phyloP scores from a whole-genome alignment of 2,113 vertebrate genomes.

The Mastomys coucha region DNA sequence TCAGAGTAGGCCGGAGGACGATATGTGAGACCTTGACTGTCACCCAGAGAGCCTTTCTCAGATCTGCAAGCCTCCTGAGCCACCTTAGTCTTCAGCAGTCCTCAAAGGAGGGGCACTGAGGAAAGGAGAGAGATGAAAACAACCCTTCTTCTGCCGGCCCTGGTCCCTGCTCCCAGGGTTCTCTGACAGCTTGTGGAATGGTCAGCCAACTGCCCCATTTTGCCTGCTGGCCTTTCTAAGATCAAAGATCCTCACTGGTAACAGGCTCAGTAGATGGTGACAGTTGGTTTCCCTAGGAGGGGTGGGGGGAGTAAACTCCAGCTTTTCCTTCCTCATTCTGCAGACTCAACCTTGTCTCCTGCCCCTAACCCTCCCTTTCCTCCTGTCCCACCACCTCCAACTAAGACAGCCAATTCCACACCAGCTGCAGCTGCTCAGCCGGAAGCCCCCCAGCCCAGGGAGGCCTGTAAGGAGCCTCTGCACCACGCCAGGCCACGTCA shows the following conservation, averaged over 20 bases:
- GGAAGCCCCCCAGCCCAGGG: background rate
- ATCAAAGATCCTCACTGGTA: background rate
- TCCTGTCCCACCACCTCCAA: background rate
- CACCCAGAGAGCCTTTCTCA: background rate
- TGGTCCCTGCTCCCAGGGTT: background rate
- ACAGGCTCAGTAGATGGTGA: background rate
- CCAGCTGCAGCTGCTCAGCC: background rate
- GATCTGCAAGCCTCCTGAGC: too few relatives aligned
- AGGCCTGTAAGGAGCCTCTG: slow-evolving; percentile 7
- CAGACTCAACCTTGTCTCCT: background rate
- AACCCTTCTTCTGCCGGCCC: background rate
- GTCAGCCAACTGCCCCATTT: background rate
- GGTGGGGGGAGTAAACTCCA: too few relatives aligned
- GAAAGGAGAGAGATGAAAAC: background rate
- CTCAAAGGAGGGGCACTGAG: rapidly evolving
- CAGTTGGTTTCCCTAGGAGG: background rate
- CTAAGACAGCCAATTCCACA: rapidly evolving
- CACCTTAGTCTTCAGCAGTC: background rate
- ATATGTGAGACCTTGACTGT: background rate
- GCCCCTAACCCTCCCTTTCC: background rate
- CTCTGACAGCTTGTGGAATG: background rate
- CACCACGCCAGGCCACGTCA: slow-evolving; percentile 7
- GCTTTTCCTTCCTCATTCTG: background rate
- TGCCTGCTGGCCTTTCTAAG: background rate
- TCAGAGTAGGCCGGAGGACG: background rate